A percentile compares a stretch with the other conserved stretches of the same genome.
These are phyloP conservation scores for Chamaetylas fuelleborni DNA, from an alignment of 2,113 vertebrate species.

Conservation along the genomic window DNA sequence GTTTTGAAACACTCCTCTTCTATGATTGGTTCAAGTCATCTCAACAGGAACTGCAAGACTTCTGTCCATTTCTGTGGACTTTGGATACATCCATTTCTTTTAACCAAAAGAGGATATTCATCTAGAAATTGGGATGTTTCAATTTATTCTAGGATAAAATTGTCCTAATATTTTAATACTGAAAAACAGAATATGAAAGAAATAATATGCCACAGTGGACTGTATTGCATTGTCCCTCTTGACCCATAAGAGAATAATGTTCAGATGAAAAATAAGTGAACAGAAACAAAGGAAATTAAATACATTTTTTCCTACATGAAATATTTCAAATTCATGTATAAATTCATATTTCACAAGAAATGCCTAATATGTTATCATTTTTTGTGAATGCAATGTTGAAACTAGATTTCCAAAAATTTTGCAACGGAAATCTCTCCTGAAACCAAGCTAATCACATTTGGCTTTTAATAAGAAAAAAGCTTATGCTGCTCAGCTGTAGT, in stretches of 20 bases:
- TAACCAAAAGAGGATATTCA: background rate
- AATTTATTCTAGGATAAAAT: background rate
- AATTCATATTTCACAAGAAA: background rate
- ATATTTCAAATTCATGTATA: background rate
- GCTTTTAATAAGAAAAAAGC: background rate
- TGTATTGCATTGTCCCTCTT: background rate
- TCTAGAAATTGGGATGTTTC: background rate
- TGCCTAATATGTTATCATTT: background rate
- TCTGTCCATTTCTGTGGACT: background rate
- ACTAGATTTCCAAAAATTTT: background rate
- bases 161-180: background rate
- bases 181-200: background rate
- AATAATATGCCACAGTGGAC: rapidly evolving
- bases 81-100: background rate
- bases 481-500: background rate
- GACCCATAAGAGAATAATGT: background rate
- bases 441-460: background rate
- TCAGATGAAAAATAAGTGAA: background rate
- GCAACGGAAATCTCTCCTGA: background rate
- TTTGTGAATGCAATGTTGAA: background rate
- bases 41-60: background rate
- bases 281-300: background rate
- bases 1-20: background rate
- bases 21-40: background rate
- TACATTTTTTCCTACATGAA: background rate